Evolutionary conservation across 1,140 invertebrate genomes (phyloP), one percentile per base, ranked within the genome.

Genomic region (Cyclargus thomasi): DNA sequence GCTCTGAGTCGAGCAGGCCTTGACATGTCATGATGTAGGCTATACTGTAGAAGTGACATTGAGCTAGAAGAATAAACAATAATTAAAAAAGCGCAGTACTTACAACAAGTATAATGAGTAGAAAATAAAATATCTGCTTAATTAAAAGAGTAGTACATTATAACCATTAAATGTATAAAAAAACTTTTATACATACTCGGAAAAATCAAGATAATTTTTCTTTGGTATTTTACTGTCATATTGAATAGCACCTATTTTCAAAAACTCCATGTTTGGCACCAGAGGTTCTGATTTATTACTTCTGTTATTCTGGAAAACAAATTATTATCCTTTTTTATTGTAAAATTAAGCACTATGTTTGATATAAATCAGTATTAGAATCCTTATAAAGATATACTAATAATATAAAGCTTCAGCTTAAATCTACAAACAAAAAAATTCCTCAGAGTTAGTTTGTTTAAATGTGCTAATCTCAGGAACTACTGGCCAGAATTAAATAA

Each of bases 121-220:
- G 6, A 1, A 2, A 23, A 23, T 23, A 23, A 4, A 29, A 29
- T 29, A 29, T 29, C 8, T 47, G 53, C 10, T 14, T 29, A n/a
- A 62, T 65, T 6, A n/a, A 29, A 29, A 29, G 29, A 29, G 23
- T 29, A 23, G 23, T 23, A 23, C 6, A 2, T 23, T 23, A 23
- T 23, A 23, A 23, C 23, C 23, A 23, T 23, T 23, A 14, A 39
- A 11, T 65, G 62, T 59, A 35, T 16, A 63, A 35, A 39, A 14
- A 55, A 29, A 29, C 29, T 20, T 16, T n/a, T 35, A 69, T 63
- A 84, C 80, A 84, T 76, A 91, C 90, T 86, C 87, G 63, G 81
- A 81, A 72, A 90, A 90, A 66, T 91, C 88, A 0, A 89, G 72
- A 69, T 85, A 86, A 53, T 76, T 88, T 73, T 89, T 91, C 23